Percentiles rank a stretch among this genome's conserved stretches.
These are phyloP conservation scores for Dryobates pubescens DNA, from an alignment of 2,797 vertebrate genomes.

Conservation along the genomic window DNA sequence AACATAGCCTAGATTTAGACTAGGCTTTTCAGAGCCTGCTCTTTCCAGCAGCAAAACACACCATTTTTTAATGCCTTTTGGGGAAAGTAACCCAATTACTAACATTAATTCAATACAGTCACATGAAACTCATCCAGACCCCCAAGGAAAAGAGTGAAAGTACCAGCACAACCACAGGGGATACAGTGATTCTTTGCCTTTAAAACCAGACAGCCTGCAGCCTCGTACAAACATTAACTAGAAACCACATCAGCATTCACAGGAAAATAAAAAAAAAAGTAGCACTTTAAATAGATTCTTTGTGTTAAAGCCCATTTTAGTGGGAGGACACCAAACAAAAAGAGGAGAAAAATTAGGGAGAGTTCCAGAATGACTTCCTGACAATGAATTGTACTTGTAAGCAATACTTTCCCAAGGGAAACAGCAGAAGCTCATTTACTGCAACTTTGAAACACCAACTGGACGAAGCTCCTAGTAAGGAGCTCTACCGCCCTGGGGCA, in stretches of 20 bases:
- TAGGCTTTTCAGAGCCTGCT: background rate
- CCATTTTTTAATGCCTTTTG: background rate
- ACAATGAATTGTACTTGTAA: constrained; percentile 59
- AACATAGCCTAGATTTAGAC: background rate
- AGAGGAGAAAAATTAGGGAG: constrained; percentile 38
- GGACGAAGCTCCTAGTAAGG: constrained; percentile 5
- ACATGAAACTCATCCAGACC: background rate
- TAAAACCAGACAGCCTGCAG: constrained; percentile 1
- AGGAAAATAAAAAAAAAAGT: constrained; percentile 41
- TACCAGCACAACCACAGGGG: background rate
- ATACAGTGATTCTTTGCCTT: background rate
- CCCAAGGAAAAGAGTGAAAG: background rate
- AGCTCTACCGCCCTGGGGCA: background rate
- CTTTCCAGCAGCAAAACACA: background rate
- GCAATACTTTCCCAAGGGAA: constrained; percentile 66
- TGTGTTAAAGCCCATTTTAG: constrained; percentile 50
- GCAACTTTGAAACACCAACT: background rate
- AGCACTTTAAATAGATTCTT: constrained; percentile 54
- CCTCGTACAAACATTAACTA: constrained; percentile 44
- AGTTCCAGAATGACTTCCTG: constrained; percentile 61
- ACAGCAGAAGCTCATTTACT: constrained; percentile 7
- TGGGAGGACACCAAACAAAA: constrained; percentile 41
- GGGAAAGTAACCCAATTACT: background rate
- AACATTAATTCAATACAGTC: background rate
- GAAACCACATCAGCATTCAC: constrained; percentile 45